Conservation (phyloP, 2,113 vertebrate species). For the Smithornis capensis region DNA sequence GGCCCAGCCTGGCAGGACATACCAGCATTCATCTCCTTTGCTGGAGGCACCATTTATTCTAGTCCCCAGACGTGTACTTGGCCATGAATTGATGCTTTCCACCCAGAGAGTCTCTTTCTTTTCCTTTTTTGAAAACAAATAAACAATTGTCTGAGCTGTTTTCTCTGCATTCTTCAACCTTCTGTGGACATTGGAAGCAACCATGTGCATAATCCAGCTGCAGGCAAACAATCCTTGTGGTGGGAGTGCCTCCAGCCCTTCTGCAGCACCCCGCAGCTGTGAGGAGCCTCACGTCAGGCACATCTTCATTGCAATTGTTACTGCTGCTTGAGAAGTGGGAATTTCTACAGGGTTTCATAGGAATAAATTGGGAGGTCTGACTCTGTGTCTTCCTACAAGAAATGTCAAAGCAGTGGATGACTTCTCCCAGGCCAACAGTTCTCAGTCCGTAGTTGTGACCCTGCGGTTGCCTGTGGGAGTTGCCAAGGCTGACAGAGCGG, state of each 20-base stretch:
- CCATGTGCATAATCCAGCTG: constrained; percentile 15
- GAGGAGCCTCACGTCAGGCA: neutral
- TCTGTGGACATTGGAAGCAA: constrained; percentile 2
- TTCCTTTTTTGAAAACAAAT: neutral
- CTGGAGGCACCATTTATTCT: neutral
- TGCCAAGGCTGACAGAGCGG: neutral
- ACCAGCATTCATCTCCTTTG: neutral
- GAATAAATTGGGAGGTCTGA: neutral
- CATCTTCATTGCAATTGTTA: neutral
- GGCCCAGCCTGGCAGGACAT: neutral
- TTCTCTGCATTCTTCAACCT: constrained; percentile 37
- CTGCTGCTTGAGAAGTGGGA: neutral
- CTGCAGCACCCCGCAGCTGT: neutral
- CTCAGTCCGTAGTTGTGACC: neutral
- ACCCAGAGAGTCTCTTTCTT: neutral
- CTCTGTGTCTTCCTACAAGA: neutral
- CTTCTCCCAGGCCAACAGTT: neutral
- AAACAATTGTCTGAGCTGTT: neutral
- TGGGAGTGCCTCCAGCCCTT: neutral
- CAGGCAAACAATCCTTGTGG: neutral
- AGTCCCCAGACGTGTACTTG: neutral
- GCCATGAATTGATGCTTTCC: neutral
- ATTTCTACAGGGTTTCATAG: neutral
- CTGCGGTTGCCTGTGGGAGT: neutral
- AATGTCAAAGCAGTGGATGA: neutral